Conservation (phyloP, 2,113 vertebrate genomes). For the Elaphurus davidianus region DNA sequence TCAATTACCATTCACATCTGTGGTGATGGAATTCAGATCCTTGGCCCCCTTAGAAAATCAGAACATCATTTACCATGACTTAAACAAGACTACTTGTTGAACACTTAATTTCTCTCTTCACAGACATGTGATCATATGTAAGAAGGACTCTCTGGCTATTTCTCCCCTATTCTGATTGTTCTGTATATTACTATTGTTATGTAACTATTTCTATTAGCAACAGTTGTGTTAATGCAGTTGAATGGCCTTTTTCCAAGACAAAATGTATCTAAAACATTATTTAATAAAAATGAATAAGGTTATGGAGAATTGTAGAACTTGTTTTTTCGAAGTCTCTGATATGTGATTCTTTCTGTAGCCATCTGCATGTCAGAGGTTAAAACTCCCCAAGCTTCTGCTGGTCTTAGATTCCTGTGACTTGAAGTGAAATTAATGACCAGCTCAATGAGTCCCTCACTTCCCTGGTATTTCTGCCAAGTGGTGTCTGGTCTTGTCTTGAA, state of each 20-base stretch:
- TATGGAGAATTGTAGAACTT: neutral
- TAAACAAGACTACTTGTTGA: neutral
- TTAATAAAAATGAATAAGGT: neutral
- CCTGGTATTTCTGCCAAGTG: neutral
- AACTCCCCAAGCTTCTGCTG: neutral
- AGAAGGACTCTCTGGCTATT: neutral
- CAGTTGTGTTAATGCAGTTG: neutral
- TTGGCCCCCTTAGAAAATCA: neutral
- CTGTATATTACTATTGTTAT: neutral
- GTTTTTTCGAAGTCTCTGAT: neutral
- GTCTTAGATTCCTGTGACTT: neutral
- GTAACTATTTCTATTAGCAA: neutral
- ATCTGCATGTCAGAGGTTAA: neutral
- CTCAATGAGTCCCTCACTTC: neutral
- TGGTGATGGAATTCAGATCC: neutral
- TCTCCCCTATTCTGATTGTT: neutral
- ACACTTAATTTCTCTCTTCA: neutral
- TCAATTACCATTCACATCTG: neutral
- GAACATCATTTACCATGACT: neutral
- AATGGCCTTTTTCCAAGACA: neutral
- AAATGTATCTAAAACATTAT: neutral
- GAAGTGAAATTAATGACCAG: neutral
- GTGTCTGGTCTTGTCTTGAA: neutral
- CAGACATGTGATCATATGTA: neutral
- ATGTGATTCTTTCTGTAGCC: constrained; percentile 36